Base-by-base conservation (phyloP, 2,888 invertebrate genomes). In the Ditula angustiorana region DNA sequence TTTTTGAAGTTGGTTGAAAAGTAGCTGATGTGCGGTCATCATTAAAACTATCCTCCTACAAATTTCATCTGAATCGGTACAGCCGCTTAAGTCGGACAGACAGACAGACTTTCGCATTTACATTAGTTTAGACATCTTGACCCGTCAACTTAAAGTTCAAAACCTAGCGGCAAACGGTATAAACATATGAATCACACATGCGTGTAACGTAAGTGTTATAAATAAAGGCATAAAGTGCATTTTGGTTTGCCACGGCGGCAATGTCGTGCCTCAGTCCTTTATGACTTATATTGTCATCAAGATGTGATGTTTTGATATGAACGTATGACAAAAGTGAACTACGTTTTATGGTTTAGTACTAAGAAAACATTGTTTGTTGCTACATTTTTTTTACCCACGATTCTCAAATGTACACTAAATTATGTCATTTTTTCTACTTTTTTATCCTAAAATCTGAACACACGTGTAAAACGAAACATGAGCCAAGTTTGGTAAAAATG, bases 271-370 rank as follows among this genome's bases (percentile, higher is more conserved):
- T 37, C 7, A n/a, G n/a, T 37, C 30, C 19, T 57, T 58, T 63
- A 63, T 63, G 58, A 63, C 63, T 46, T 44, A 58, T 44, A 63
- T 63, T 63, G 58, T 58, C 33, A 52, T 63, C 58, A 58, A 63
- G 63, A 63, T 63, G 49, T 13, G 63, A 63, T 63, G 49, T 13
- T 33, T n/a, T 50, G 63, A 63, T 57, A 63, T 57, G 58, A 26
- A 46, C 21, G 33, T 57, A 58, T 52, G 58, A 63, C 57, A 63
- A 63, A 57, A 52, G 35, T 37, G 26, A 41, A 49, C 35, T 61
- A 61, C 57, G 63, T 63, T 63, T 63, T 63, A 63, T 63, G 50
- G 58, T 33, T 33, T 44, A 21, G 28, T 63, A 63, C 63, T 44
- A 10, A 44, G 58, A 63, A 63, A 63, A 41, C 37, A 16, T 37